Evolutionary conservation across 92 coral and sea anemone genomes (phyloP).

Genomic region (Parazoanthus atlanticus): DNA sequence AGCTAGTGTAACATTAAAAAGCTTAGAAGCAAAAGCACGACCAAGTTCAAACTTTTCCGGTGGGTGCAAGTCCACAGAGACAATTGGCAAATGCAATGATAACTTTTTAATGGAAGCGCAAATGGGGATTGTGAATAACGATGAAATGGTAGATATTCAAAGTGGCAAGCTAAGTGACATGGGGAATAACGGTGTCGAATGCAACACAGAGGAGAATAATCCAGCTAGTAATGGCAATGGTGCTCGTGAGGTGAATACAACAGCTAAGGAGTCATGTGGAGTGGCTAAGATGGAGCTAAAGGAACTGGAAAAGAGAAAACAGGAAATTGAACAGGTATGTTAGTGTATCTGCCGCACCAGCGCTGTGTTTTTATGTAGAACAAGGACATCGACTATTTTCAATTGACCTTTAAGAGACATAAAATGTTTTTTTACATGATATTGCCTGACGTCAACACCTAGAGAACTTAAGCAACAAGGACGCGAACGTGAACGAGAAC

Average conservation of each 20-base stretch:
- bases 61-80: not conserved
- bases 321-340: conserved; percentile 36
- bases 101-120: not conserved
- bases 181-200: not conserved
- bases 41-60: not conserved
- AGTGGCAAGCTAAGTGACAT: not conserved
- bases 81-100: not conserved
- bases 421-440: no score
- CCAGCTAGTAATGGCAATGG: not conserved
- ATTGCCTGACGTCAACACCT: no score
- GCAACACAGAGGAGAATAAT: not conserved
- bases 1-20: not conserved
- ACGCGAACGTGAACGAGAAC: no score
- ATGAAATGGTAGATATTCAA: not conserved
- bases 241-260: not conserved
- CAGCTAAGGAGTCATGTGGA: not conserved
- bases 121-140: not conserved
- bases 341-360: not conserved
- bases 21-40: not conserved
- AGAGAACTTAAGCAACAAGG: no score
- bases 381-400: not conserved
- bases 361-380: not conserved
- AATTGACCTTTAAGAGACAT: not conserved
- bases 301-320: conserved; percentile 24
- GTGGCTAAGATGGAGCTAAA: not conserved